Base-by-base conservation (phyloP, 2,888 invertebrate genomes). In the Furcula furcula region DNA sequence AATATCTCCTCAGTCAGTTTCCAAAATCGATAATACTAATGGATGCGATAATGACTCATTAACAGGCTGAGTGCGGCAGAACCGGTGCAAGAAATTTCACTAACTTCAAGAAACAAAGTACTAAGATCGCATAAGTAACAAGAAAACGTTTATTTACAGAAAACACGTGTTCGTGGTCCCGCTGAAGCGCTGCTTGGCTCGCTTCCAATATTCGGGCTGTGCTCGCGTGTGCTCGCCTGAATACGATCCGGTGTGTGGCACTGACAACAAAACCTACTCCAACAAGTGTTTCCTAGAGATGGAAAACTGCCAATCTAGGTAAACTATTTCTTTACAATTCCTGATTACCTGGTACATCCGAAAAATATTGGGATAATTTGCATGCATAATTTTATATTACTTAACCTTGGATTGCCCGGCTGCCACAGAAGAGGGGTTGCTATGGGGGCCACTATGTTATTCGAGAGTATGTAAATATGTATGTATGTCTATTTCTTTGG, bases 101-200 rank as follows among this genome's bases (percentile, higher is more conserved):
- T n/a, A n/a, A n/a, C n/a, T n/a, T n/a, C n/a, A n/a, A n/a, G n/a
- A n/a, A n/a, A n/a, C n/a, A 9, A 32, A 34, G 27, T 54, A 53
- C 46, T 27, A 50, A 46, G 47, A 20, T 10, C 31, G 0, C 44
- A 65, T 48, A 40, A 30, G 15, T 36, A 58, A 34, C 31, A 31
- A 29, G 22, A 31, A 29, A n/a, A 29, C 3, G 14, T 55, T 7
- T 41, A 34, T 54, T 79, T 82, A 25, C 87, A 94, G 96, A 23
- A 96, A 96, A 80, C 97, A 97, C 87, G 93, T 96, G 29, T 97
- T 94, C 77, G 95, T 96, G 20, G 95, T 97, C n/a, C 97, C 97
- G 0, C 91, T 97, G 82, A 95, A 96, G 72, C 91, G 96, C 21
- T 97, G 97, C 75, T 89, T 97, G 15, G 90, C 95, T 28, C 94